phyloP scores from a whole-genome alignment of 1,140 invertebrate genomes.

The Zeugodacus cucurbitae region DNA sequence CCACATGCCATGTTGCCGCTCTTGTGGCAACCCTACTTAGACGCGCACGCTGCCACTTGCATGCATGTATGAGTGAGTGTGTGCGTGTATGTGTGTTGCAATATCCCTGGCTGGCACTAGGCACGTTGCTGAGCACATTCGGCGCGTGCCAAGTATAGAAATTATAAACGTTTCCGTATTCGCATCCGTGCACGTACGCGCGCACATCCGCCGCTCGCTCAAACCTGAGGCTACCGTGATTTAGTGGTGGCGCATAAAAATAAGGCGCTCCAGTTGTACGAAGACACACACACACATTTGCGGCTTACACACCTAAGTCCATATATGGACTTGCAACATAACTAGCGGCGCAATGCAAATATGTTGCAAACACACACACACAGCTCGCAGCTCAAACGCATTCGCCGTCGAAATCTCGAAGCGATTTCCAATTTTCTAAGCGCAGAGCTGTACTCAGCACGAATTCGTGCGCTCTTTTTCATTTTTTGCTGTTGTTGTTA shows the following conservation, averaged over 20 bases:
- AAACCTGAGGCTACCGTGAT: background rate
- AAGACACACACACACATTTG: background rate
- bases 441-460: background rate
- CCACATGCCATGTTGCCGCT: background rate
- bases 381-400: background rate
- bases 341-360: background rate
- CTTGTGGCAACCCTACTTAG: background rate
- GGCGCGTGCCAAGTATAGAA: slow-evolving; percentile 22
- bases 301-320: background rate
- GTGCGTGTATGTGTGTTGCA: background rate
- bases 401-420: background rate
- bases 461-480: background rate
- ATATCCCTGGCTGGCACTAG: slow-evolving; percentile 14
- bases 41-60: background rate
- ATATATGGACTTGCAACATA: background rate
- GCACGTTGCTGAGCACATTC: background rate
- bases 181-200: slow-evolving; percentile 8
- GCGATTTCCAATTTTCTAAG: background rate
- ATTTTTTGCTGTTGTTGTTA: background rate
- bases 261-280: background rate
- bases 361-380: background rate
- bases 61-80: background rate
- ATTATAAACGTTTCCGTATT: slow-evolving; percentile 35
- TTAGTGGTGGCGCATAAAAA: slow-evolving; percentile 6
- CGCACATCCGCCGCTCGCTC: background rate